Base-by-base conservation (phyloP, 2,797 vertebrate genomes). In the Paratrypauchen microcephalus region DNA sequence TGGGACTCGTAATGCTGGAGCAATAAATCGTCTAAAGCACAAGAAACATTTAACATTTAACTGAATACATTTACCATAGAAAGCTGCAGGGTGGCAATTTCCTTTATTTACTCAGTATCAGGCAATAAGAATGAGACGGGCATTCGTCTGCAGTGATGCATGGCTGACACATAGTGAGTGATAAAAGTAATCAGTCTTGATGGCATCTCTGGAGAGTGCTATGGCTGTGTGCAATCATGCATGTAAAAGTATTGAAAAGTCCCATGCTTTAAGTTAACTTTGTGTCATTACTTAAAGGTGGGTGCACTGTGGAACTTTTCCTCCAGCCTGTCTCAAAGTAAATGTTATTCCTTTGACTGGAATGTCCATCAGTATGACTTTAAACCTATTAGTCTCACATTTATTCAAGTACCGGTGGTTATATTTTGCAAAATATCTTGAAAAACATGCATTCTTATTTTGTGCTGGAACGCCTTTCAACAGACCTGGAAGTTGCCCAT, bases 101-200 rank as follows among this genome's bases (percentile, higher is more conserved):
- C 76, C 90, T 93, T 90, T 84, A 89, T 91, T 77, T 85, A 89
- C 85, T 84, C 84, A 71, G 84, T 82, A 80, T 88, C 85, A 78
- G 87, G 83, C 77, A 78, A 82, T 88, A 78, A 77, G 75, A 72
- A 39, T 65, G 54, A 30, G 73, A 78, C 47, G 78, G 77, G 77
- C 64, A 57, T 88, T 92, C 87, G 83, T 86, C 83, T 81, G 78
- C 87, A 87, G 89, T 91, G 88, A 92, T 91, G 78, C 86, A 75
- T 89, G 83, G 83, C 77, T 90, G 89, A 92, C 89, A 83, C 73
- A 79, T 62, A 65, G 73, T 81, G 88, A 88, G 86, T 88, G 90
- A 90, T 88, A 89, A 87, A 93, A 90, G 82, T 78, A 85, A 82
- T 83, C 74, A 89, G 75, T 91, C 86, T 79, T 74, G 85, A 88